These are phyloP conservation scores for Pimephales promelas DNA, from an alignment of 2,113 vertebrate species.

Conservation along the genomic window DNA sequence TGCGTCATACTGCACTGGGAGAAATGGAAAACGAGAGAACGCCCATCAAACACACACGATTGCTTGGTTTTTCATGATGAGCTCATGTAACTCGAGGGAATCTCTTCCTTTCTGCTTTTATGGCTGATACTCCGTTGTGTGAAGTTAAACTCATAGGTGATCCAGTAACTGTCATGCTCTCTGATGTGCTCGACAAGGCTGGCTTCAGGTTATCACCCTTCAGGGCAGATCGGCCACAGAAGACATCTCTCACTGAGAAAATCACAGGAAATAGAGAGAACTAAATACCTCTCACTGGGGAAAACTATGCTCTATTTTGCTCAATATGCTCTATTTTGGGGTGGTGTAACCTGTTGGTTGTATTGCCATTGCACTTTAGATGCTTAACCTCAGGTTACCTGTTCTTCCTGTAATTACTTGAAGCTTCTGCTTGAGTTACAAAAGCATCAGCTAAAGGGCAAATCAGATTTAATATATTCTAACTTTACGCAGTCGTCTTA, in stretches of 20 bases:
- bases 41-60: background rate
- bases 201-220: slow-evolving; percentile 19
- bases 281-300: background rate
- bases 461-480: background rate
- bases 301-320: background rate
- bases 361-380: background rate
- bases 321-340: background rate
- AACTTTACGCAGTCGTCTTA: background rate
- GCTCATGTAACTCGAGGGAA: slow-evolving; percentile 49
- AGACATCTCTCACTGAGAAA: background rate
- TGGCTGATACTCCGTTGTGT: background rate
- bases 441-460: slow-evolving; percentile 13
- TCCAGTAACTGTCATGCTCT: background rate
- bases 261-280: background rate
- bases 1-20: background rate
- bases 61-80: background rate
- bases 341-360: background rate
- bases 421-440: slow-evolving; percentile 18
- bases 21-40: background rate
- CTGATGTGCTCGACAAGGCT: background rate
- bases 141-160: background rate
- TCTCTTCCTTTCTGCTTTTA: background rate
- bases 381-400: background rate
- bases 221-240: slow-evolving; percentile 24
- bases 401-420: background rate